These are phyloP conservation scores for Cremastinae sp. DNA, from an alignment of 2,888 invertebrate species.

Conservation along the genomic window DNA sequence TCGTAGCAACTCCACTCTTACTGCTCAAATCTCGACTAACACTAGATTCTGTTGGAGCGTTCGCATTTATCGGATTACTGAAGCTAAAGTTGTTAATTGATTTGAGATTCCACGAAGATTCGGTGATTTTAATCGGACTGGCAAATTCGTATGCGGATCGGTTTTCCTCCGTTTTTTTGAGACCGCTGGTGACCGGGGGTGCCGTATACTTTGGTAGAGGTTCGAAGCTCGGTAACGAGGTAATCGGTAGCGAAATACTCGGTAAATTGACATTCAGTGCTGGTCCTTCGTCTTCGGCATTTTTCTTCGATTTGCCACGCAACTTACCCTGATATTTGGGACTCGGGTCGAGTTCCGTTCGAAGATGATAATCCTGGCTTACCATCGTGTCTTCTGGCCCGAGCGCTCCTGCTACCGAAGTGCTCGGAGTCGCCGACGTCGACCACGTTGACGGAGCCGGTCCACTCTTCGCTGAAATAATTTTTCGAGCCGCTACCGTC, in stretches of 20 bases:
- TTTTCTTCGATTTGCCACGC: constrained; percentile 76
- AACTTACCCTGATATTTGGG: constrained; percentile 80
- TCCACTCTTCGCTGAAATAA: constrained; percentile 81
- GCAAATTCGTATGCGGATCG: constrained; percentile 73
- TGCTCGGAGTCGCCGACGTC: not conserved
- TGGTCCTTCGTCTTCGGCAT: constrained; percentile 78
- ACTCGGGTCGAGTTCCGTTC: constrained; percentile 72
- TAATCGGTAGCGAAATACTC: constrained; percentile 82
- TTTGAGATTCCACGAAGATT: constrained; percentile 78
- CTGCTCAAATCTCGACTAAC: constrained; percentile 45
- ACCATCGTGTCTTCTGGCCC: not conserved
- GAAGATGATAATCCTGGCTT: constrained; percentile 72
- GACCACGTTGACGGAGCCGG: constrained; percentile 36
- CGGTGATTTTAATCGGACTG: constrained; percentile 81
- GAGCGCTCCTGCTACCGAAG: not conserved
- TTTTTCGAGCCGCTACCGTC: constrained; percentile 84
- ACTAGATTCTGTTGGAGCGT: constrained; percentile 60
- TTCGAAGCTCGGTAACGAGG: constrained; percentile 83
- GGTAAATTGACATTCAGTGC: constrained; percentile 82
- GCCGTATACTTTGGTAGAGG: constrained; percentile 76
- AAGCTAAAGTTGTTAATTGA: constrained; percentile 83
- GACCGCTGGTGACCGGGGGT: constrained; percentile 46
- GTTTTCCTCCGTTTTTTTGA: constrained; percentile 20
- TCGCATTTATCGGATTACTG: constrained; percentile 81
- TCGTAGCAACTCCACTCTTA: constrained; percentile 63